Base-by-base conservation (phyloP, 2,888 invertebrate species). In the Caradrina kadenii region DNA sequence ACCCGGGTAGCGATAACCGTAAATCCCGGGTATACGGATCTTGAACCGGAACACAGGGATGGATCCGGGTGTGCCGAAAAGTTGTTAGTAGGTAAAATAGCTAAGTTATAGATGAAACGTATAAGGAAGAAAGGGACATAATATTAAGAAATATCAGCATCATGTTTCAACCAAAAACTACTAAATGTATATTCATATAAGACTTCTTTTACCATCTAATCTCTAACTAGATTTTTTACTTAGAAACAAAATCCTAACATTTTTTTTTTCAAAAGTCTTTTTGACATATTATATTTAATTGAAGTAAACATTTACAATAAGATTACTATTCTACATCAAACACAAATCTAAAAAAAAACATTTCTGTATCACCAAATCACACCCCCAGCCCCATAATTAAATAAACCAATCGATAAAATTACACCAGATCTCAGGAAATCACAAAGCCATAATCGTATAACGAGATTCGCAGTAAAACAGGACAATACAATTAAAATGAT, bases 401-500 rank as follows among this genome's bases (percentile, higher is more conserved):
- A 82, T 81, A 80, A 87, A 79, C 80, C 71, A 80, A 86, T 82
- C 85, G 69, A 79, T 83, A 80, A 67, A 59, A 93, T 93, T 91
- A 91, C 92, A 84, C 80, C 89, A 74, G 82, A 84, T 84, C 84
- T 73, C 71, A 66, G 82, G 21, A 83, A 83, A 83, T 83, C 84
- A 83, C 80, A 80, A 80, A 76, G 72, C 94, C 93, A 93, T 95
- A 94, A 95, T 92, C 89, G 87, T 94, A 93, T 80, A 77, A 94
- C 91, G 93, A 92, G 95, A 96, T 95, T 95, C 93, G 93, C 93
- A 92, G 92, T 95, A 94, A 95, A 95, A 92, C 89, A 91, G 92
- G 90, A 94, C 93, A 94, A 93, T 93, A 92, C 89, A 93, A 94
- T 94, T 91, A 92, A 92, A 93, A 93, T 94, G 93, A 89, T 79